phyloP scores from a whole-genome alignment of 2,888 invertebrate genomes.

The Aleiodes testaceus region DNA sequence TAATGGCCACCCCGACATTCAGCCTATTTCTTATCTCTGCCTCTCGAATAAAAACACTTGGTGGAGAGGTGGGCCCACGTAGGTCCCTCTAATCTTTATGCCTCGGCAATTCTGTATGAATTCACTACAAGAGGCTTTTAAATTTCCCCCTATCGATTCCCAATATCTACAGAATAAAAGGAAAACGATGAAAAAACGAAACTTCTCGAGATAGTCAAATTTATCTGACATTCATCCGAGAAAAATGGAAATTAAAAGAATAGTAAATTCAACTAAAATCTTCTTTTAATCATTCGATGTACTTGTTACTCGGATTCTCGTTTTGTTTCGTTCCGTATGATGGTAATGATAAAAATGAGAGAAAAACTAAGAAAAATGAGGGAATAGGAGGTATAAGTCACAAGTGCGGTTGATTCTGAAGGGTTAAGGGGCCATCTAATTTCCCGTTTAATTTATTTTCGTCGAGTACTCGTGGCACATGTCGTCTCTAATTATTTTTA shows the following conservation, averaged over 20 bases:
- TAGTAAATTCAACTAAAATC: conserved; percentile 35
- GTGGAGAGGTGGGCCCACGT: conserved; percentile 32
- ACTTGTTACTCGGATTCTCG: conserved; percentile 6
- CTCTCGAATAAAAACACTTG: conserved; percentile 45
- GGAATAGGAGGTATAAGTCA: neutral
- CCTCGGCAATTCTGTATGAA: conserved; percentile 30
- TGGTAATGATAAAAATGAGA: neutral
- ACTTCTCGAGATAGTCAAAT: conserved; percentile 13
- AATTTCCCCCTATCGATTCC: conserved; percentile 46
- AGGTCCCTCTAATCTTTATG: conserved; percentile 45
- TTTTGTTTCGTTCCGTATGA: too few species aligned
- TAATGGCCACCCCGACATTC: conserved; percentile 49
- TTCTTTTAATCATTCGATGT: conserved; percentile 36
- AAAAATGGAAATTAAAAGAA: too few species aligned
- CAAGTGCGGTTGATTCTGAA: conserved; percentile 11
- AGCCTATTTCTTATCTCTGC: conserved; percentile 49
- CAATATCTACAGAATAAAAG: conserved; percentile 34
- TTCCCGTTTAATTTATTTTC: conserved; percentile 51
- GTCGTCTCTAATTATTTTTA: conserved; percentile 52
- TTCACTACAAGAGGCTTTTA: conserved; percentile 30
- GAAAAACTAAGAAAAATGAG: neutral
- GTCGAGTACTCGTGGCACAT: conserved; percentile 36
- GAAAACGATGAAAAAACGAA: neutral
- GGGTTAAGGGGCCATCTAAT: conserved; percentile 32
- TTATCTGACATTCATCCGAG: too few species aligned